Conservation (phyloP, 2,113 vertebrate species). For the Hydropotes inermis region DNA sequence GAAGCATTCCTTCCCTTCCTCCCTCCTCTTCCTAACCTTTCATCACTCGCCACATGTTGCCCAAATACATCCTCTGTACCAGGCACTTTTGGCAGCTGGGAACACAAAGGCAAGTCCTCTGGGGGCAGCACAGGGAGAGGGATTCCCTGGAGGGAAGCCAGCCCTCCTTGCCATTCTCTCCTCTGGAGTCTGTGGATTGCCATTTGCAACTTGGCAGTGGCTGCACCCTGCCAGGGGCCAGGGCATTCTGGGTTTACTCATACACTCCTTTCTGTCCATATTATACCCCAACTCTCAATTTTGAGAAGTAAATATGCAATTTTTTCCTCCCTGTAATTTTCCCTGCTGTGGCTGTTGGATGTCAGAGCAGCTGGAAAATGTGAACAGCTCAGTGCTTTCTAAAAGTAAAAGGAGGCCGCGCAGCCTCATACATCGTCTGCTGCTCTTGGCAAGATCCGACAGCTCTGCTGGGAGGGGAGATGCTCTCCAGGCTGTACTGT, state of each 20-base stretch:
- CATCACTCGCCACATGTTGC: not conserved
- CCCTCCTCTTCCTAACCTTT: not conserved
- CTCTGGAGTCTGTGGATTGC: not conserved
- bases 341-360: conserved; percentile 66
- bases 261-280: conserved; percentile 20
- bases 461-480: not conserved
- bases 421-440: not conserved
- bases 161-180: not conserved
- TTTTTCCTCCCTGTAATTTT: conserved; percentile 72
- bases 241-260: conserved; percentile 49
- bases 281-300: conserved; percentile 71
- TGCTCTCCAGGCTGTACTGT: not conserved
- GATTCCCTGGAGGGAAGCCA: conserved; percentile 64
- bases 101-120: conserved; percentile 18
- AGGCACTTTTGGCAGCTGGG: conserved; percentile 12
- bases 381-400: conserved; percentile 64
- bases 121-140: conserved; percentile 49
- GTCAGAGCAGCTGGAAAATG: conserved; percentile 67
- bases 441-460: not conserved
- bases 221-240: conserved; percentile 52
- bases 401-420: conserved; percentile 30
- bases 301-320: conserved; percentile 71
- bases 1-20: not conserved
- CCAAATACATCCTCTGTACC: not conserved
- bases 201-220: not conserved